phyloP scores from a whole-genome alignment of 1,140 invertebrate genomes.

The Zaprionus ornatus region DNA sequence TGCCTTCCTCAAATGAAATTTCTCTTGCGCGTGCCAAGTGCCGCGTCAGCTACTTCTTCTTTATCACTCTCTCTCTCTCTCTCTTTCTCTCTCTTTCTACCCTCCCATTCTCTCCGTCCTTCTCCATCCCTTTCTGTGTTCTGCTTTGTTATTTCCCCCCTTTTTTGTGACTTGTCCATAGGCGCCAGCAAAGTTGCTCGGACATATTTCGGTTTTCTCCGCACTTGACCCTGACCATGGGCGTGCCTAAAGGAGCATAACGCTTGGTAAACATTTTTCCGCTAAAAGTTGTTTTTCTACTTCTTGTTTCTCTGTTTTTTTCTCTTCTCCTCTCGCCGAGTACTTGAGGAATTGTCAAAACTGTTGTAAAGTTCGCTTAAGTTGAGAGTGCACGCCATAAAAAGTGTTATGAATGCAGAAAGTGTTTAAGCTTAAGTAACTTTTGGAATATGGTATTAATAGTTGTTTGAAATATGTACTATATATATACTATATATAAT shows the following conservation, averaged over 20 bases:
- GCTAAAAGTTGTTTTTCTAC: conserved; percentile 41
- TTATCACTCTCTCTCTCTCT: not conserved
- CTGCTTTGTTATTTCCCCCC: not conserved
- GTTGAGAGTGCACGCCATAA: not conserved
- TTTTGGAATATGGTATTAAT: too few relatives aligned
- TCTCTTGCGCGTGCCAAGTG: conserved; percentile 60
- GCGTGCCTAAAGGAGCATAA: conserved; percentile 48
- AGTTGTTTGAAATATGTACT: too few relatives aligned
- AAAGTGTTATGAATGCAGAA: not conserved
- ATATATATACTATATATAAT: too few relatives aligned
- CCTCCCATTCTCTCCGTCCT: not conserved
- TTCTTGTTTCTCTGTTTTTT: conserved; percentile 2
- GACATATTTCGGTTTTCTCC: conserved; percentile 16
- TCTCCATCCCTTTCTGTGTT: not conserved
- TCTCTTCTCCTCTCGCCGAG: not conserved
- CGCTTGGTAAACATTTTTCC: conserved; percentile 46
- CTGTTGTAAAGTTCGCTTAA: not conserved
- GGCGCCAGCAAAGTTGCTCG: conserved; percentile 64
- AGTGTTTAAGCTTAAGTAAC: not conserved
- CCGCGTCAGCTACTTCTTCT: conserved; percentile 29
- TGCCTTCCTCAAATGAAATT: conserved; percentile 42
- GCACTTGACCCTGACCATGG: conserved; percentile 63
- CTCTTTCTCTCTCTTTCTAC: too few relatives aligned
- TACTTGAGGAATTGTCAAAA: conserved; percentile 8
- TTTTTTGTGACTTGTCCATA: conserved; percentile 22